phyloP scores from a whole-genome alignment of 2,888 invertebrate genomes.

The Andricus quercusramuli region DNA sequence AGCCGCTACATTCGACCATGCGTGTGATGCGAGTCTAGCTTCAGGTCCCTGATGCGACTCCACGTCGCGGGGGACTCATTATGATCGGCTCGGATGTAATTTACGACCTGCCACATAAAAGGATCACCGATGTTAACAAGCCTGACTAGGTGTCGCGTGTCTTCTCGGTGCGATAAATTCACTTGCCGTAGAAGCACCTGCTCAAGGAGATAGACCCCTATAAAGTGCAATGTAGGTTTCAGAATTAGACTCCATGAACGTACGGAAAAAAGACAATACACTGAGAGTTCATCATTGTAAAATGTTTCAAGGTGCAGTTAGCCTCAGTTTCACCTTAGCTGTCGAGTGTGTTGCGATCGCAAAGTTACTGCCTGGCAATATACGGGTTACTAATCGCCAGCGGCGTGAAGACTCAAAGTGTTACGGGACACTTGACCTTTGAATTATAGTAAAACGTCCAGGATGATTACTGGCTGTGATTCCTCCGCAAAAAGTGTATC shows the following conservation, averaged over 20 bases:
- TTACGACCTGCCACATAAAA: constrained; percentile 59
- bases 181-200: background rate
- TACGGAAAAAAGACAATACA: background rate
- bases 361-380: constrained; percentile 22
- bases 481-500: constrained; percentile 27
- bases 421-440: constrained; percentile 40
- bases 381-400: constrained; percentile 38
- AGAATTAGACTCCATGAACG: background rate
- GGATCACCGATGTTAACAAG: constrained; percentile 49
- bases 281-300: background rate
- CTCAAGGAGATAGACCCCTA: background rate
- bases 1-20: constrained; percentile 45
- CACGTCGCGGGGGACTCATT: constrained; percentile 59
- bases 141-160: constrained; percentile 16
- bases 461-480: constrained; percentile 33
- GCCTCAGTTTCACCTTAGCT: background rate
- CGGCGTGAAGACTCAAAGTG: constrained; percentile 40
- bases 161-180: background rate
- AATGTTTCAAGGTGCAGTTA: constrained; percentile 31
- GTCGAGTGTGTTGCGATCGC: background rate
- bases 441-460: constrained; percentile 39
- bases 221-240: background rate
- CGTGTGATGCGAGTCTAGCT: constrained; percentile 44
- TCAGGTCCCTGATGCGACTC: constrained; percentile 39
- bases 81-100: constrained; percentile 62